Conservation (phyloP, 2,113 vertebrate genomes). For the Campylomormyrus tamandua region DNA sequence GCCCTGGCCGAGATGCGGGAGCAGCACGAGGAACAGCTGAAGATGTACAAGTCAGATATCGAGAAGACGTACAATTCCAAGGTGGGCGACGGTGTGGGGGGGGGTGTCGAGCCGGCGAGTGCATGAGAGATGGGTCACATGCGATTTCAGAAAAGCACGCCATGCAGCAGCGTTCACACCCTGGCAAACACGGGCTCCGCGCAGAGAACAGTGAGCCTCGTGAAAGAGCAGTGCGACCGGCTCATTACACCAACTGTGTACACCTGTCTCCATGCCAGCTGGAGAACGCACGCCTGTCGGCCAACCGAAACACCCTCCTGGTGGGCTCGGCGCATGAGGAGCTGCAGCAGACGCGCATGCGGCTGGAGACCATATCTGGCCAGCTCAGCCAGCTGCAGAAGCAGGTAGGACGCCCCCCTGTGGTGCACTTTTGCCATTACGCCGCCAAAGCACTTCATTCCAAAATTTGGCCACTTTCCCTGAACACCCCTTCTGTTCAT, state of each 20-base stretch:
- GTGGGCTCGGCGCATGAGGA: constrained; percentile 84
- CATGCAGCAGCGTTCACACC: not conserved
- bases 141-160: not conserved
- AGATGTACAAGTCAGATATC: constrained; percentile 79
- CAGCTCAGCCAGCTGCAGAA: constrained; percentile 88
- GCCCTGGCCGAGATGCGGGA: constrained; percentile 70
- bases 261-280: constrained; percentile 56
- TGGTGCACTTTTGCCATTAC: not conserved
- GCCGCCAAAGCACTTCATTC: not conserved
- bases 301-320: constrained; percentile 81
- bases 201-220: not conserved
- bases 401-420: constrained; percentile 60
- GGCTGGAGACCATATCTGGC: constrained; percentile 73
- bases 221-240: not conserved
- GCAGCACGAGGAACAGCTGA: constrained; percentile 78
- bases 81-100: constrained; percentile 44
- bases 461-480: not conserved
- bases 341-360: constrained; percentile 79
- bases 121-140: not conserved
- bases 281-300: constrained; percentile 83
- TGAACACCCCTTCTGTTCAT: not conserved
- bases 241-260: not conserved
- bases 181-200: not conserved
- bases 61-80: constrained; percentile 83
- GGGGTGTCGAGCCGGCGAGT: no score